Evolutionary conservation across 1,140 invertebrate species (phyloP).

Genomic region (Megalopta genalis): DNA sequence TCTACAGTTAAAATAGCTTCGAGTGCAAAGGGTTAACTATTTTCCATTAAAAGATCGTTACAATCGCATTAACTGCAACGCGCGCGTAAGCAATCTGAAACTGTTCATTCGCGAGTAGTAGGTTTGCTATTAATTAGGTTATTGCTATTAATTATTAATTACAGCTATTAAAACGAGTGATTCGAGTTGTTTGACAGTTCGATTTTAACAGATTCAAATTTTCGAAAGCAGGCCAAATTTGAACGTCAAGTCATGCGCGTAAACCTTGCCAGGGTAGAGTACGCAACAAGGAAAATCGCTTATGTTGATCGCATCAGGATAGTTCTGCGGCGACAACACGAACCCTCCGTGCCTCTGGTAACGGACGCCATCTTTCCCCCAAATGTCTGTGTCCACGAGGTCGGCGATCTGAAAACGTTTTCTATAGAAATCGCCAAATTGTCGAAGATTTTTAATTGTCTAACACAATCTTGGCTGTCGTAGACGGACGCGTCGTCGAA

Average conservation of each 20-base stretch:
- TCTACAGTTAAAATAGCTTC: no score
- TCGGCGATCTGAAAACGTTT: neutral
- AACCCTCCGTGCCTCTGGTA: constrained; percentile 82
- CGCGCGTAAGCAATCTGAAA: no score
- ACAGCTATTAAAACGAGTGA: no score
- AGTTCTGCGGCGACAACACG: constrained; percentile 84
- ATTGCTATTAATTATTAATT: no score
- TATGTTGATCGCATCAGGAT: constrained; percentile 82
- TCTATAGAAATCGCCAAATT: neutral
- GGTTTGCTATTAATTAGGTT: no score
- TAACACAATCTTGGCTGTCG: constrained; percentile 15
- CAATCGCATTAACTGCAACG: no score
- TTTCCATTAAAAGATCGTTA: no score
- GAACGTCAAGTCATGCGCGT: constrained; percentile 79
- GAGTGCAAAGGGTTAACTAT: no score
- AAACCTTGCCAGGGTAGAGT: constrained; percentile 81
- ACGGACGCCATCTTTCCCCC: constrained; percentile 79
- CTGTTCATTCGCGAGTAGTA: no score
- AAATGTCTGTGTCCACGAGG: constrained; percentile 45
- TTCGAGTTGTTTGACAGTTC: no score
- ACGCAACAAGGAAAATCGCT: constrained; percentile 78
- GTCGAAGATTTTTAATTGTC: neutral
- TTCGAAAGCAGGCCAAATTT: constrained; percentile 73
- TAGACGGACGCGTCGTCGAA: constrained; percentile 20
- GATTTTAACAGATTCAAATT: neutral